Percentiles rank a stretch among this genome's conserved stretches.
Conservation (phyloP, 2,797 vertebrate genomes). For the Esox lucius region DNA sequence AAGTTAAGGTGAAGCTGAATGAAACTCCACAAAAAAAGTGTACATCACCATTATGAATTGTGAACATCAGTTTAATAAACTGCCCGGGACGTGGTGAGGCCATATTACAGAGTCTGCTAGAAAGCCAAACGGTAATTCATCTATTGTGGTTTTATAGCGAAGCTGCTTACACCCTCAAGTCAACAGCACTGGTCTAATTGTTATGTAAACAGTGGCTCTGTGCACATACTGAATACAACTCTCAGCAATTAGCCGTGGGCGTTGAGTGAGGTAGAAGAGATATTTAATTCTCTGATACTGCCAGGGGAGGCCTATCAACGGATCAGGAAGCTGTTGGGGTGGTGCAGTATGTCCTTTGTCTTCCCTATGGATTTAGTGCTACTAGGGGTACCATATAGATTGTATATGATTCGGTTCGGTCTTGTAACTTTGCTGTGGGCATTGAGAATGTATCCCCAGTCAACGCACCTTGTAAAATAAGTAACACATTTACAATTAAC, state of each 20-base stretch:
- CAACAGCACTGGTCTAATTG: slow-evolving; percentile 54
- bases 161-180: slow-evolving; percentile 44
- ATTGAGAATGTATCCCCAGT: no score
- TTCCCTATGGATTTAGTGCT: not conserved
- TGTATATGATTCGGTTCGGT: no score
- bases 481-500: no score
- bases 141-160: slow-evolving; percentile 17
- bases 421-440: no score
- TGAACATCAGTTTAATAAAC: not conserved
- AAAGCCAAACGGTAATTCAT: slow-evolving; percentile 34
- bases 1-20: no score
- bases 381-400: not conserved
- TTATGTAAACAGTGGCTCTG: slow-evolving; percentile 64
- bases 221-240: slow-evolving; percentile 31
- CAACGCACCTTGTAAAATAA: no score
- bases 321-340: not conserved
- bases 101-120: not conserved
- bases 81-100: no score
- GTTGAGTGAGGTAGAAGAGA: not conserved
- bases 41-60: not conserved
- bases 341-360: not conserved
- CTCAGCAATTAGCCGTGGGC: slow-evolving; percentile 2
- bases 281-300: not conserved
- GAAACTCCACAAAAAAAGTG: not conserved
- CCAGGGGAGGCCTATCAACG: not conserved